Evolutionary conservation across 2,888 invertebrate genomes (phyloP), one percentile per base, ranked within the genome.

Genomic region (Papilio gigon): DNA sequence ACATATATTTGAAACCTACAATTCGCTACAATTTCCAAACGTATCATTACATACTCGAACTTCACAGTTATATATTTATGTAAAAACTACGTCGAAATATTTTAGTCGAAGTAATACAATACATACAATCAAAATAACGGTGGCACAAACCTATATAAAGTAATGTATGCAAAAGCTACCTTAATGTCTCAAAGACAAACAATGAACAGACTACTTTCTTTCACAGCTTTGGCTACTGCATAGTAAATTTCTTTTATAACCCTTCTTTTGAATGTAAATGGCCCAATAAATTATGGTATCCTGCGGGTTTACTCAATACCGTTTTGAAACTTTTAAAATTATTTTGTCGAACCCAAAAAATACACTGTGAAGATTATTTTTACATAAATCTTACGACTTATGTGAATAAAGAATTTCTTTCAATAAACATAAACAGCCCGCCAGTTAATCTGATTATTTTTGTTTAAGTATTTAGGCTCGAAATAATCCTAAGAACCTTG

Each of bases 201-300:
- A 77, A 81, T 77, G 75, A 79, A 74, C 72, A 77, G 74, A 84
- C 77, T 81, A 83, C 84, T 88, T 87, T 86, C 84, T 81, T 84
- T 83, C 82, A 83, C 76, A 77, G 76, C 73, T 69, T 75, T 72
- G 72, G 86, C 90, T 90, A 88, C 90, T 86, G 85, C 76, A 74
- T 80, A 79, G 85, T 89, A 88, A 88, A 88, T 86, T 84, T 86
- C 81, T 80, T 78, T 71, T 73, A 56, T 71, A 70, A 37, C 56
- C 73, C 75, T 74, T 68, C 50, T 65, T 68, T 70, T 72, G 70
- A 72, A 68, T 72, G 72, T 75, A 74, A 72, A 70, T 67, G 71
- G 73, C 73, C 76, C 75, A 75, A 71, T 73, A 67, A 71, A 71
- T 77, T 76, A 78, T 72, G 72, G 72, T 70, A 74, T 70, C 70